These are phyloP conservation scores for Pemphigus obesinymphae DNA, from an alignment of 1,140 invertebrate species.

Conservation along the genomic window DNA sequence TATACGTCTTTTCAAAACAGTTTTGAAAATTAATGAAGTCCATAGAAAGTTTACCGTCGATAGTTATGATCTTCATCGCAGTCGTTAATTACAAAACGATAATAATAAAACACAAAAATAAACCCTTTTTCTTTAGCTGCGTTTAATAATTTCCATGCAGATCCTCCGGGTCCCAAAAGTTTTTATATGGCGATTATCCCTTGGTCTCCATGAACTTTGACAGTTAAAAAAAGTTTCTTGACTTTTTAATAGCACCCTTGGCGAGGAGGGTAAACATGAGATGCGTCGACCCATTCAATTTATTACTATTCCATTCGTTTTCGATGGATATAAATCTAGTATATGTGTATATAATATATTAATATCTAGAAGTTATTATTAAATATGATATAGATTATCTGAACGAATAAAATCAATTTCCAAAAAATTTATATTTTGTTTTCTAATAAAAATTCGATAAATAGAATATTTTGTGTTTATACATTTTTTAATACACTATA, in stretches of 20 bases:
- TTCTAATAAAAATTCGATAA: too few species aligned
- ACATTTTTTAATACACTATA: too few species aligned
- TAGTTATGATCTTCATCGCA: neutral
- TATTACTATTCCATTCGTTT: neutral
- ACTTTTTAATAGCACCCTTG: conserved; percentile 23
- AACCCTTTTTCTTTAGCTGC: neutral
- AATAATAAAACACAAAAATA: conserved; percentile 21
- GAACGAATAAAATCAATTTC: too few species aligned
- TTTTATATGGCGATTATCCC: conserved; percentile 8
- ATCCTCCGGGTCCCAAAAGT: neutral
- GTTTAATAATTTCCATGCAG: neutral
- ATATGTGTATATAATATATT: too few species aligned
- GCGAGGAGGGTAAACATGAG: neutral
- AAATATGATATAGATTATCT: too few species aligned
- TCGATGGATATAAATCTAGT: neutral
- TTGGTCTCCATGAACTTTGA: neutral
- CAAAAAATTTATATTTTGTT: too few species aligned
- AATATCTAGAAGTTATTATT: too few species aligned
- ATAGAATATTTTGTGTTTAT: too few species aligned
- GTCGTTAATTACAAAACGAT: conserved; percentile 33
- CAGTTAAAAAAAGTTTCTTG: conserved; percentile 3
- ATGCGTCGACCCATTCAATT: neutral
- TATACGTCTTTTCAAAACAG: too few species aligned
- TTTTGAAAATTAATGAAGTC: neutral
- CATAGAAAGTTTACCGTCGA: neutral